Evolutionary conservation across 1,140 invertebrate genomes (phyloP).

Genomic region (Nomia melanderi): DNA sequence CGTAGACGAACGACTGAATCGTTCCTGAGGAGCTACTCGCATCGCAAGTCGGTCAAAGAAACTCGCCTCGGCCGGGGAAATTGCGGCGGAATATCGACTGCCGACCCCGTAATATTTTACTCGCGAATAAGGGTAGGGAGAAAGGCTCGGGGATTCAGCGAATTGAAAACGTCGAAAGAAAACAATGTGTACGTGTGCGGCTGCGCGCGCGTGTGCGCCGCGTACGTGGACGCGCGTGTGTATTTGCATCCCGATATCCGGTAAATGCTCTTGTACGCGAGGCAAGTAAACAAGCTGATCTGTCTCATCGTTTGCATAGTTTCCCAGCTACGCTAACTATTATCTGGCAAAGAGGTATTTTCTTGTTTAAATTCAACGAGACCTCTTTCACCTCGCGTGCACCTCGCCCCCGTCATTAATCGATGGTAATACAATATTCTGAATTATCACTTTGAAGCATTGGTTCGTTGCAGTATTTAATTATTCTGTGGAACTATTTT

Average conservation of each 20-base stretch:
- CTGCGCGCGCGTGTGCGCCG: too few species aligned
- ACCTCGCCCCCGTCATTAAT: neutral
- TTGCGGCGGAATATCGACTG: neutral
- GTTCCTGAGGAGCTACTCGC: neutral
- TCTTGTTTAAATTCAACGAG: neutral
- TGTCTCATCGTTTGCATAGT: neutral
- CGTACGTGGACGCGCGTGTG: too few species aligned
- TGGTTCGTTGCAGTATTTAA: too few species aligned
- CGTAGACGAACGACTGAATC: neutral
- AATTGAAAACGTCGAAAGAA: conserved; percentile 1
- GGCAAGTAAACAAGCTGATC: neutral
- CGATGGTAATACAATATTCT: neutral
- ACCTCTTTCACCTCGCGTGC: too few species aligned
- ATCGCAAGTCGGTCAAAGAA: neutral
- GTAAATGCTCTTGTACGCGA: neutral
- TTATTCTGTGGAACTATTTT: too few species aligned
- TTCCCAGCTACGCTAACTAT: neutral
- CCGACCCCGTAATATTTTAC: too few species aligned
- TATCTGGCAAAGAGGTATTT: neutral
- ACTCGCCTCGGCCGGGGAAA: neutral
- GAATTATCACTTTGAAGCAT: too few species aligned
- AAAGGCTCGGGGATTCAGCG: neutral
- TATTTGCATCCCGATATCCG: conserved; percentile 1
- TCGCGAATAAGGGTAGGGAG: too few species aligned
- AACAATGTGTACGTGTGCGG: neutral